A percentile compares a stretch with the other conserved stretches of the same genome.
Conservation (phyloP, 2,797 vertebrate genomes). For the Carduelis carduelis region DNA sequence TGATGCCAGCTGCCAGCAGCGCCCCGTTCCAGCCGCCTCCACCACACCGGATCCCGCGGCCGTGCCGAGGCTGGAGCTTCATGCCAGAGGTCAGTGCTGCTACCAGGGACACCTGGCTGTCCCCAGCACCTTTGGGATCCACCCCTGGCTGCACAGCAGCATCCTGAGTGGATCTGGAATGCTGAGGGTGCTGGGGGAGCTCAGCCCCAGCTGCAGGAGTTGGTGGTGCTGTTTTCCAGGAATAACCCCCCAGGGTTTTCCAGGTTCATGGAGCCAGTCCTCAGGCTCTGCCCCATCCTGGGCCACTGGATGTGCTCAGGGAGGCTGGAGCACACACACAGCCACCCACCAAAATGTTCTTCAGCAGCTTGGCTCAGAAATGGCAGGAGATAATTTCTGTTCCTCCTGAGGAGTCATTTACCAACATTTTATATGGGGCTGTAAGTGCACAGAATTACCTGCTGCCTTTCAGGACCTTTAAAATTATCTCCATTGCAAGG, state of each 20-base stretch:
- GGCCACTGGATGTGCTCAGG: neutral
- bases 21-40: neutral
- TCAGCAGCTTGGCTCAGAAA: neutral
- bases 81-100: neutral
- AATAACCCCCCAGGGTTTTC: neutral
- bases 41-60: fast-evolving
- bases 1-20: neutral
- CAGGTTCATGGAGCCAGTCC: neutral
- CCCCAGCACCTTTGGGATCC: neutral
- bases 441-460: slow-evolving; percentile 12
- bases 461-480: slow-evolving; percentile 45
- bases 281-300: fast-evolving
- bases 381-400: neutral
- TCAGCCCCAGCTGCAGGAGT: neutral
- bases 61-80: neutral
- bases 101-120: neutral
- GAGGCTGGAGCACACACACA: neutral
- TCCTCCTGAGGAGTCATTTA: slow-evolving; percentile 24
- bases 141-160: neutral
- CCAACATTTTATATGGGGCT: slow-evolving; percentile 20
- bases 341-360: neutral
- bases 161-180: fast-evolving
- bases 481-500: slow-evolving; percentile 26
- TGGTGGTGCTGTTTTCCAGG: neutral
- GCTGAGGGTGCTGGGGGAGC: neutral